Percentiles rank a stretch among this genome's conserved stretches.
Conservation (phyloP, 2,888 invertebrate species). For the Escarpia spicata region DNA sequence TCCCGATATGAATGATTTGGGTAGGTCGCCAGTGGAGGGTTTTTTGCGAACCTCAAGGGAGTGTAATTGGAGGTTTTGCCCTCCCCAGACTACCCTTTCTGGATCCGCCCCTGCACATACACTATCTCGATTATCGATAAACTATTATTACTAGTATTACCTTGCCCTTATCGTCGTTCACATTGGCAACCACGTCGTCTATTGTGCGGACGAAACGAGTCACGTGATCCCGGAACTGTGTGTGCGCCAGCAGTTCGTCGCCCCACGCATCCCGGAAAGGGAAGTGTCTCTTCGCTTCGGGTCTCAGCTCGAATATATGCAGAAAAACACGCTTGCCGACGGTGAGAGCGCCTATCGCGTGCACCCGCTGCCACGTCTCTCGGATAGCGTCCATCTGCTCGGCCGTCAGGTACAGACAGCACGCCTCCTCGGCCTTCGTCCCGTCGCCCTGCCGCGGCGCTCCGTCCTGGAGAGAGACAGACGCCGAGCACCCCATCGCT, state of each 20-base stretch:
- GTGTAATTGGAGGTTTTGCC: too few relatives aligned
- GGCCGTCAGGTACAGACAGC: neutral
- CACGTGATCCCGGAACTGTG: neutral
- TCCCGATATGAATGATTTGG: too few relatives aligned
- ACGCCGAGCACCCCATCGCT: neutral
- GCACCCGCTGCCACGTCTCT: neutral
- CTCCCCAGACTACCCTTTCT: too few relatives aligned
- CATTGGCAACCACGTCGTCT: neutral
- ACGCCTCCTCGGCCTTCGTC: neutral
- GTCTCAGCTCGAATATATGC: neutral
- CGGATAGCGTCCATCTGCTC: neutral
- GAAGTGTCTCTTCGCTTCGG: neutral
- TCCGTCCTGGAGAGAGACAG: neutral
- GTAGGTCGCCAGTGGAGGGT: too few relatives aligned
- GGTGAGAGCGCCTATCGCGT: neutral
- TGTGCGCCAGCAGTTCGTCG: neutral
- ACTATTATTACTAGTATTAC: neutral
- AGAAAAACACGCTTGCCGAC: neutral
- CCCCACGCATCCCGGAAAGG: constrained; percentile 4
- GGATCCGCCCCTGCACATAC: too few relatives aligned
- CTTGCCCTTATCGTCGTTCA: neutral
- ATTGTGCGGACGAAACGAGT: neutral
- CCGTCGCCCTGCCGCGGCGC: neutral
- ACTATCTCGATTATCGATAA: neutral
- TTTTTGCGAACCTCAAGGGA: too few relatives aligned